Evolutionary conservation across 2,888 invertebrate species (phyloP), one percentile per base, ranked within the genome.

Genomic region (Elmis aenea): DNA sequence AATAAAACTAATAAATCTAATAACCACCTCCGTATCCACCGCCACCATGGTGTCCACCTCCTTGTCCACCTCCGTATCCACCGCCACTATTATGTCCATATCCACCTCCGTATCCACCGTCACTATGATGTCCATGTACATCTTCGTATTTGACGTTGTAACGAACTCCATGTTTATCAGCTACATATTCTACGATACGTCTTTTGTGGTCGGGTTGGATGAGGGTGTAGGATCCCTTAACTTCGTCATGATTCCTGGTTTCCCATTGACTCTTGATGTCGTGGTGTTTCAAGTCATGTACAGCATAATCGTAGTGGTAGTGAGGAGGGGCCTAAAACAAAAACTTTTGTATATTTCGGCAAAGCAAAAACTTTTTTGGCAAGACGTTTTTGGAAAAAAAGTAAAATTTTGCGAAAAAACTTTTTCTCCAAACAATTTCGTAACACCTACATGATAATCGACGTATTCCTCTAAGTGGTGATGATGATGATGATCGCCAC

Each of bases 261-360:
- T 65, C 64, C 54, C 58, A 55, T 40, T 65, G 64, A 44, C 57
- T 58, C 34, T 65, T 58, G 48, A 62, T 52, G 44, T 65, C 64
- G 45, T 65, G 62, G 40, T 59, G 59, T 34, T 65, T 55, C 12
- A 48, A 45, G 30, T 65, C 63, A 38, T 63, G 62, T 10, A 65
- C 63, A 8, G 55, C 58, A 46, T 65, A 65, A 42, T 62, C 57
- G 45, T 51, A 65, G 35, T 61, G 56, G 50, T 65, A 65, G 26
- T 58, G 58, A 3, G 64, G 64, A 26, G 54, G 59, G 8, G 62
- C 61, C 61, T 62, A 23, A 28, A 31, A 30, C 9, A 24, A 15
- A 36, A 24, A 33, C 22, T 20, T 11, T 11, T 8, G 20, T 10
- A 3, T 2, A 6, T 5, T n/a, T 4, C 9, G 2, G 11, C 20